Conservation (phyloP, 2,797 vertebrate species). For the Phoeniculus purpureus region DNA sequence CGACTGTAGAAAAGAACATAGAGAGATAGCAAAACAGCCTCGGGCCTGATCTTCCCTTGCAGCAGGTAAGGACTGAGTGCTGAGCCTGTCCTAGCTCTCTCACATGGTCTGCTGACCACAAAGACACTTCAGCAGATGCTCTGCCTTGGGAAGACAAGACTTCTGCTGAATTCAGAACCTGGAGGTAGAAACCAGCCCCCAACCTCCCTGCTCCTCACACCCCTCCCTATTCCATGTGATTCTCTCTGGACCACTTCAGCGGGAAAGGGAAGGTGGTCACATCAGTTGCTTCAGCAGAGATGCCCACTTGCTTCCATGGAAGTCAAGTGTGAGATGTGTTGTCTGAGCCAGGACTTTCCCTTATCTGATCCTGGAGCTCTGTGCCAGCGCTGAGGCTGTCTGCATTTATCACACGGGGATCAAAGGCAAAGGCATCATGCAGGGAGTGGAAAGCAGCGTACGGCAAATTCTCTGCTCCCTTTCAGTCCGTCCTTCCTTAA, state of each 20-base stretch:
- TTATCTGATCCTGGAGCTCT: not conserved
- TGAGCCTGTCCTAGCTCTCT: not conserved
- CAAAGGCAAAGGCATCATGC: not conserved
- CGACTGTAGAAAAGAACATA: slow-evolving; percentile 78
- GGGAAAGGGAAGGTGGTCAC: not conserved
- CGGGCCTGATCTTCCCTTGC: no score
- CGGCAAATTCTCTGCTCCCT: not conserved
- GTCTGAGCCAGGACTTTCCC: not conserved
- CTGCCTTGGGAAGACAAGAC: not conserved
- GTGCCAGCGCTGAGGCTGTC: not conserved
- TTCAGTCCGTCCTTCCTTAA: not conserved
- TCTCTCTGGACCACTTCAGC: not conserved
- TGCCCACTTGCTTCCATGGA: not conserved
- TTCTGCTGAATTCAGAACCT: not conserved
- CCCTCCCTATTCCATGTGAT: not conserved
- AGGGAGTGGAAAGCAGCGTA: not conserved
- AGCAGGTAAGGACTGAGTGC: not conserved
- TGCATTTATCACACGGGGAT: not conserved
- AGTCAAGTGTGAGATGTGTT: not conserved
- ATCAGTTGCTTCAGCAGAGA: not conserved
- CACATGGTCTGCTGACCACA: not conserved
- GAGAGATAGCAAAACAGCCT: not conserved
- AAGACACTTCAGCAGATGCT: not conserved
- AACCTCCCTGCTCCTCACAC: not conserved
- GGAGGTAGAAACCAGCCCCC: not conserved